phyloP scores from a whole-genome alignment of 1,140 invertebrate species.

The Drosophila kanapiae region DNA sequence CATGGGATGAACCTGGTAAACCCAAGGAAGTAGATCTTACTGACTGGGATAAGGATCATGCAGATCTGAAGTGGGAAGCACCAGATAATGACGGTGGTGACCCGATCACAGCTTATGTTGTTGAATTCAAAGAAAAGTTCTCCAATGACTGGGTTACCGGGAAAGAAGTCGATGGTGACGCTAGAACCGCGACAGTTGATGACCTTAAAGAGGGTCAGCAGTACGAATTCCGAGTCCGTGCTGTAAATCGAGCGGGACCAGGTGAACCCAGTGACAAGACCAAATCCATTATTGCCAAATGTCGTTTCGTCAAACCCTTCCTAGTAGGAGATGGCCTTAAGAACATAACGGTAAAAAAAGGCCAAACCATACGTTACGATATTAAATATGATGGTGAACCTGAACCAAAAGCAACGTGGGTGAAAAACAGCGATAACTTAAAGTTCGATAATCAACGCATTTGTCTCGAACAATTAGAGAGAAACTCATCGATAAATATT shows the following conservation, averaged over 20 bases:
- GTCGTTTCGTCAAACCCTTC: conserved; percentile 97
- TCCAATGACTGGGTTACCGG: conserved; percentile 94
- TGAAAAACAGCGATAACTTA: conserved; percentile 90
- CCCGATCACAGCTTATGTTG: conserved; percentile 96
- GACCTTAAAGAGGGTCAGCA: conserved; percentile 97
- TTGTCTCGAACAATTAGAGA: conserved; percentile 95
- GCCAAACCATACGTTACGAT: conserved; percentile 94
- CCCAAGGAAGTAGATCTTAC: conserved; percentile 95
- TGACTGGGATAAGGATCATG: conserved; percentile 98
- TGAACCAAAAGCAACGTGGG: conserved; percentile 95
- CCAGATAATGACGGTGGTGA: conserved; percentile 97
- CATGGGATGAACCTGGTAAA: conserved; percentile 98
- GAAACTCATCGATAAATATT: conserved; percentile 96
- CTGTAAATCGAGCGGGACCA: conserved; percentile 97
- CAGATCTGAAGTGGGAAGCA: conserved; percentile 95
- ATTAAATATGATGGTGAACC: conserved; percentile 98
- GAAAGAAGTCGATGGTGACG: conserved; percentile 92
- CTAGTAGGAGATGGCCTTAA: conserved; percentile 94
- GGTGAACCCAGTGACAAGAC: conserved; percentile 97
- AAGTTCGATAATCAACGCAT: conserved; percentile 89
- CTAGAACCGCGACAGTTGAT: conserved; percentile 91
- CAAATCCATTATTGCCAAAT: conserved; percentile 98
- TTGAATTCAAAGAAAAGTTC: conserved; percentile 97
- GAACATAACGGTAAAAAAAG: conserved; percentile 96
- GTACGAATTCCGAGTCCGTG: conserved; percentile 98